These are phyloP conservation scores for Galago senegalensis DNA, from an alignment of 2,797 vertebrate genomes.

Conservation along the genomic window DNA sequence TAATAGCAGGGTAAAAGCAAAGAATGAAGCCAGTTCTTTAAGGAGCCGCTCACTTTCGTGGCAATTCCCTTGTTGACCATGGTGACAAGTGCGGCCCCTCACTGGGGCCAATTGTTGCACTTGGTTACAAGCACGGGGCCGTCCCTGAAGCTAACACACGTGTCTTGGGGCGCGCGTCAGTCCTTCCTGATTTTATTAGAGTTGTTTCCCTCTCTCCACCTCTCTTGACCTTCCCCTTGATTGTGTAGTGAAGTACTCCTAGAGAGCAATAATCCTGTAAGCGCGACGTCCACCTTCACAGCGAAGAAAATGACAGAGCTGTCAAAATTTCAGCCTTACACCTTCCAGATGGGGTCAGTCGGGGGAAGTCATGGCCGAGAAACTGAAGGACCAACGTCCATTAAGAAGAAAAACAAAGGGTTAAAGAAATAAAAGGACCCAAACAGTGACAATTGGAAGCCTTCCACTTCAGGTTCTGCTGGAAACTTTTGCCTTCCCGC, in stretches of 20 bases:
- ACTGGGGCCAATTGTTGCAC: slow-evolving; percentile 64
- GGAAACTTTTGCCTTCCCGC: slow-evolving; percentile 15
- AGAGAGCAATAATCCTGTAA: slow-evolving; percentile 80
- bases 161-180: slow-evolving; percentile 60
- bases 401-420: not conserved
- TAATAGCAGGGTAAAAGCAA: slow-evolving; percentile 66
- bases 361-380: not conserved
- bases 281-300: slow-evolving; percentile 59
- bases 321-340: slow-evolving; percentile 74
- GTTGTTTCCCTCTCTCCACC: slow-evolving; percentile 50
- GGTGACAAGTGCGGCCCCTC: slow-evolving; percentile 15
- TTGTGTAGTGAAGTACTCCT: slow-evolving; percentile 80
- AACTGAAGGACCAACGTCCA: not conserved
- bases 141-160: not conserved
- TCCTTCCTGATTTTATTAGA: slow-evolving; percentile 80
- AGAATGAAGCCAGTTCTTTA: slow-evolving; percentile 58
- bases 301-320: slow-evolving; percentile 73
- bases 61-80: slow-evolving; percentile 69
- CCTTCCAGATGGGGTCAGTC: slow-evolving; percentile 60
- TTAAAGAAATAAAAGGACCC: slow-evolving; percentile 48
- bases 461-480: slow-evolving; percentile 36
- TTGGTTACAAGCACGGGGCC: slow-evolving; percentile 17
- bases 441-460: not conserved
- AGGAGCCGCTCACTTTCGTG: slow-evolving; percentile 66
- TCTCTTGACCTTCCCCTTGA: slow-evolving; percentile 84